Percentiles rank a stretch among this genome's conserved stretches.
These are phyloP conservation scores for Drosophila orena DNA, from an alignment of 1,140 invertebrate genomes.

Conservation along the genomic window DNA sequence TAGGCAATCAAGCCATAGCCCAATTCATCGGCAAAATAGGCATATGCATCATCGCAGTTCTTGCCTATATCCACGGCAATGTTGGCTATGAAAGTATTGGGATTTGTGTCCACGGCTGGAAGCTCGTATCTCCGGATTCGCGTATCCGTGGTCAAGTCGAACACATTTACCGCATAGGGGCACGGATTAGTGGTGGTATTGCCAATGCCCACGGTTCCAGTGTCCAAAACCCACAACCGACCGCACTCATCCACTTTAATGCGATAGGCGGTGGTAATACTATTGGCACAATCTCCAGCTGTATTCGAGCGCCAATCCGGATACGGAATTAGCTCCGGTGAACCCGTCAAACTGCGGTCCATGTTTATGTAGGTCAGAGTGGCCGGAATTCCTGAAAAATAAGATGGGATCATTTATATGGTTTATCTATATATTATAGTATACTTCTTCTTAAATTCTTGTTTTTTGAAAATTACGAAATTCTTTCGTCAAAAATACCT, in stretches of 20 bases:
- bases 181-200: conserved; percentile 90
- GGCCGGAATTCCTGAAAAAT: conserved; percentile 89
- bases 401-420: too few relatives aligned
- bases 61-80: conserved; percentile 91
- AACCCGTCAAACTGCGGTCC: conserved; percentile 87
- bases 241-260: conserved; percentile 91
- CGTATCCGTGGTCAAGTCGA: conserved; percentile 90
- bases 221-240: conserved; percentile 92
- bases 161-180: conserved; percentile 90
- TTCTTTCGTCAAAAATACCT: too few relatives aligned
- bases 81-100: conserved; percentile 92
- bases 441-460: too few relatives aligned
- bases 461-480: too few relatives aligned
- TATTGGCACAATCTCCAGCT: conserved; percentile 90
- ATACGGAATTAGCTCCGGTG: conserved; percentile 91
- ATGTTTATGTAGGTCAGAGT: conserved; percentile 92
- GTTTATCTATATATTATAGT: too few relatives aligned
- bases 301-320: conserved; percentile 91
- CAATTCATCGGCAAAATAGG: conserved; percentile 92
- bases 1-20: conserved; percentile 92
- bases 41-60: conserved; percentile 90
- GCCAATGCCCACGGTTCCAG: conserved; percentile 92
- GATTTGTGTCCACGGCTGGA: conserved; percentile 89
- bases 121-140: conserved; percentile 90
- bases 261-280: conserved; percentile 91